phyloP scores from a whole-genome alignment of 2,888 invertebrate species.

The Acrocyrtus sp. region DNA sequence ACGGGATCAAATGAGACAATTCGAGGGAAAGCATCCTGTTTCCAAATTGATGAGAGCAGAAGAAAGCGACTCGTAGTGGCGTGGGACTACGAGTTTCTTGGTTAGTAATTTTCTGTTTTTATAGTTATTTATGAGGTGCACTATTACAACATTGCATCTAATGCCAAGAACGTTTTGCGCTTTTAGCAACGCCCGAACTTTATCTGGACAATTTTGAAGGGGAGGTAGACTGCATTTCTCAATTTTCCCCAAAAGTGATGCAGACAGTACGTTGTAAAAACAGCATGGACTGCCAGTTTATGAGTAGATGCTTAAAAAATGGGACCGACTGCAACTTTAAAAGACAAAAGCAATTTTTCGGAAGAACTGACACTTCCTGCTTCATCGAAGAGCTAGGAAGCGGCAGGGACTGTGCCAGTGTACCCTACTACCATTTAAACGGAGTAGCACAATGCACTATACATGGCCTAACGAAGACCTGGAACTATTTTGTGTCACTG shows the following conservation, averaged over 20 bases:
- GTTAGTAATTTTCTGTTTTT: background rate
- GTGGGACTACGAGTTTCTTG: background rate
- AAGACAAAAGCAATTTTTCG: conserved; percentile 36
- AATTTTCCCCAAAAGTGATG: background rate
- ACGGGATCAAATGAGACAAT: no score
- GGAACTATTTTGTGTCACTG: conserved; percentile 36
- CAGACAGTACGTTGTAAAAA: conserved; percentile 37
- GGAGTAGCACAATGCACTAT: conserved; percentile 24
- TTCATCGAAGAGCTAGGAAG: background rate
- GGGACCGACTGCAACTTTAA: conserved; percentile 28
- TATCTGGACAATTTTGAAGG: conserved; percentile 31
- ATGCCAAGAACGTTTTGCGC: background rate
- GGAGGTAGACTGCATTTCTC: conserved; percentile 34
- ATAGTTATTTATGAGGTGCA: background rate
- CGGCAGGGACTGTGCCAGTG: conserved; percentile 6
- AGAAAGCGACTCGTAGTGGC: no score
- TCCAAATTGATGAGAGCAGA: no score
- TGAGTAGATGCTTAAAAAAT: conserved; percentile 17
- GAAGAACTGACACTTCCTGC: background rate
- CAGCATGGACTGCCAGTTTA: conserved; percentile 25
- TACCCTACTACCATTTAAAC: conserved; percentile 37
- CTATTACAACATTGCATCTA: background rate
- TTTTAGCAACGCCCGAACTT: conserved; percentile 12
- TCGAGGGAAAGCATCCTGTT: no score
- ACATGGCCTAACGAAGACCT: conserved; percentile 1